Base-by-base conservation (phyloP, 2,888 invertebrate genomes). In the Pherbina coryleti region DNA sequence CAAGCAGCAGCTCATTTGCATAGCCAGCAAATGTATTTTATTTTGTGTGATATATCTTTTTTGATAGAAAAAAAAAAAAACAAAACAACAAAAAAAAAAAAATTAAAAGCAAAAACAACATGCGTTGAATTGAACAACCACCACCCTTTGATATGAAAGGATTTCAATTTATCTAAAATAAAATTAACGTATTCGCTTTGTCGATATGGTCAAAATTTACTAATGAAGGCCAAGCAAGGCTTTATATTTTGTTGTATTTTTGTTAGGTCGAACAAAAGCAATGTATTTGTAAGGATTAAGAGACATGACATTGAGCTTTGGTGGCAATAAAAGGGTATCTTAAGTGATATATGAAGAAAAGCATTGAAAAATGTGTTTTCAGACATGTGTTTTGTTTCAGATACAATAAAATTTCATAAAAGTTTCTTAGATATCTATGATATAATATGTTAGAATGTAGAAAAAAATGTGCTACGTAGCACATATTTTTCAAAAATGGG, bases 1-100 rank as follows among this genome's bases (percentile, higher is more conserved):
- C 62, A 62, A 62, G 71, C 64, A 34, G 67, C 25, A 34, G 67
- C 75, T 75, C 66, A 75, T 75, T 75, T 75, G 75, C 75, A 75
- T 75, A 67, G n/a, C 66, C 37, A 22, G 34, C 66, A 37, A 37
- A 75, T 60, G 57, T 57, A 60, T 72, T 19, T 19, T 9, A 53
- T 44, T 55, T 19, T 71, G 19, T 53, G 31, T 34, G 51, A 51
- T 51, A 64, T 34, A 25, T 64, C 60, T 60, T 17, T 44, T 4
- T 62, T n/a, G 22, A 22, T 55, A 55, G 19, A 55, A 55, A 55
- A n/a, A 5, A 57, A n/a, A 25, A 25, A 60, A 60, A 60, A 4
- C 60, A 28, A 60, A 14, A 60, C 2, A 44, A 14, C 44, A 31
- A 31, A 9, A 57, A n/a, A n/a, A 22, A 22, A 57, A 22, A 57